Evolutionary conservation across 2,888 invertebrate genomes (phyloP).

Genomic region (Synergus itoensis): DNA sequence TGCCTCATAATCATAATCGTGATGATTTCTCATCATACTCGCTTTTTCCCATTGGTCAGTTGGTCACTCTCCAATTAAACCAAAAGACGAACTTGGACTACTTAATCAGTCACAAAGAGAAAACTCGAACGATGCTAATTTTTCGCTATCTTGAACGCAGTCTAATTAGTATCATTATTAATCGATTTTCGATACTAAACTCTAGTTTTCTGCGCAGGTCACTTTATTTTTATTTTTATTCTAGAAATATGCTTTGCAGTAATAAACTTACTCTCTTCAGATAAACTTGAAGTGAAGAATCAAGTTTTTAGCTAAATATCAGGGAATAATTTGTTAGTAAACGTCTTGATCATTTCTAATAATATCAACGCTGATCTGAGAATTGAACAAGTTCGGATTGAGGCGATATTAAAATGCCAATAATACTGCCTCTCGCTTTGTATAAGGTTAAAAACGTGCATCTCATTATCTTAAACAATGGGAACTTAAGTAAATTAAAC

Average conservation of each 20-base stretch:
- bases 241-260: not conserved
- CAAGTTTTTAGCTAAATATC: not conserved
- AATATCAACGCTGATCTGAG: conserved; percentile 5
- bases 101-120: conserved; percentile 36
- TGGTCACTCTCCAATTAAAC: conserved; percentile 16
- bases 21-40: conserved; percentile 22
- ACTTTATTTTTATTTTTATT: not conserved
- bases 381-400: not conserved
- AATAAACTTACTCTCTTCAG: not conserved
- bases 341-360: not conserved
- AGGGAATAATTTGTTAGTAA: not conserved
- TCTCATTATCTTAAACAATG: conserved; percentile 4
- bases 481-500: not conserved
- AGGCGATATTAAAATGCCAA: conserved; percentile 12
- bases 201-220: not conserved
- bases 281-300: not conserved
- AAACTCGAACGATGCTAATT: conserved; percentile 14
- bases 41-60: conserved; percentile 16
- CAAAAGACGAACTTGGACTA: conserved; percentile 20
- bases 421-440: conserved; percentile 1
- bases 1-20: conserved; percentile 4
- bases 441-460: conserved; percentile 19
- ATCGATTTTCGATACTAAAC: conserved; percentile 5
- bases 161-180: not conserved
- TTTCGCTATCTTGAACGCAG: not conserved